These are phyloP conservation scores for Cabera pusaria DNA, from an alignment of 2,888 invertebrate genomes.

Conservation along the genomic window DNA sequence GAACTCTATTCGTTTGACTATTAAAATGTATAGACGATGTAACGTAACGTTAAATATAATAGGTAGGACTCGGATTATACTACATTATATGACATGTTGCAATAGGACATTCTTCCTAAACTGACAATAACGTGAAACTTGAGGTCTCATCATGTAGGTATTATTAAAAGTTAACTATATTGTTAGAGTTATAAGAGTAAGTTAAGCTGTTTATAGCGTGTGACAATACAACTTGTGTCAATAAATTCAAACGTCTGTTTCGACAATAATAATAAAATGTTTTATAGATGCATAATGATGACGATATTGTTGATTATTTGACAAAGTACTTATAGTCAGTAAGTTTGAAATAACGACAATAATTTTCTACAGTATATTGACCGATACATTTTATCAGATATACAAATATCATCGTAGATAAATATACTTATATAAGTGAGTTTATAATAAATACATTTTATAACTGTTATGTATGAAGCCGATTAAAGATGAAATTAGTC, in stretches of 20 bases:
- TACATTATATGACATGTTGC: conserved; percentile 27
- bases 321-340: too few relatives aligned
- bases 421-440: too few relatives aligned
- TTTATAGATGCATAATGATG: too few relatives aligned
- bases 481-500: conserved; percentile 57
- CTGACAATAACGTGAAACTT: conserved; percentile 29
- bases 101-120: conserved; percentile 28
- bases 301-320: too few relatives aligned
- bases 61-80: too few relatives aligned
- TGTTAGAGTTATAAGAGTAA: conserved; percentile 8
- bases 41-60: conserved; percentile 30
- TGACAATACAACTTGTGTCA: conserved; percentile 25
- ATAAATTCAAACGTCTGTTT: conserved; percentile 14
- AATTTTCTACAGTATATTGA: conserved; percentile 52
- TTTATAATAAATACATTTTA: too few relatives aligned
- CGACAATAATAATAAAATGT: conserved; percentile 24
- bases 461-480: too few relatives aligned
- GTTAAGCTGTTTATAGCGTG: conserved; percentile 14
- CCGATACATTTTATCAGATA: conserved; percentile 36
- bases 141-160: conserved; percentile 1
- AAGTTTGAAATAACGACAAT: conserved; percentile 23
- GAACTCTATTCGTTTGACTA: conserved; percentile 36
- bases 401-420: conserved; percentile 30
- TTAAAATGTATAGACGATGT: conserved; percentile 21
- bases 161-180: conserved; percentile 15